Base-by-base conservation (phyloP, 1,140 invertebrate species). In the Neocloeon triangulifer region DNA sequence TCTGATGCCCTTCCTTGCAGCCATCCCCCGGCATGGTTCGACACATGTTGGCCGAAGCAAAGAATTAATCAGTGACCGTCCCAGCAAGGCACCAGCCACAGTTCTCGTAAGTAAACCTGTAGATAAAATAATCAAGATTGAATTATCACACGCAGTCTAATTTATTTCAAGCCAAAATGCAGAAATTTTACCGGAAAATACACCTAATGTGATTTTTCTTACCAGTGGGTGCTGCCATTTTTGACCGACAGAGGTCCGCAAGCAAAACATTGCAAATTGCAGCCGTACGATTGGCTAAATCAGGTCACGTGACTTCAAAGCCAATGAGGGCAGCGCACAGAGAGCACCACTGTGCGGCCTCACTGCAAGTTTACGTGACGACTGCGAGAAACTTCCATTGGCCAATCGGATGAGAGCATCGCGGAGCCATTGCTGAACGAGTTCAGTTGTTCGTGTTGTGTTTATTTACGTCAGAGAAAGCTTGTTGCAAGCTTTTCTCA, bases 1-100 rank as follows among this genome's bases (percentile, higher is more conserved):
- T 39, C 77, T 60, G 5, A 73, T 79, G 35, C 76, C 71, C 52
- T 73, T 79, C 34, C 76, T 59, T 6, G 75, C 74, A 10, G n/a
- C n/a, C n/a, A n/a, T n/a, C n/a, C n/a, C n/a, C n/a, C n/a, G n/a
- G 74, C 74, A 55, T 62, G 67, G 33, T 55, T 43, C 30, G 61
- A 44, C 14, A 43, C 35, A 46, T 58, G 58, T 17, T 48, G 32
- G 29, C 31, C 20, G 32, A 6, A 49, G 39, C 30, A 32, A 25
- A 26, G 23, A 30, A 33, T 5, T 18, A 8, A 3, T 17, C 7
- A 13, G 9, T 3, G 15, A 28, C 20, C 9, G 27, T 14, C 15
- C 17, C 21, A 4, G n/a, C 26, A 10, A 23, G 12, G 19, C 28
- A 31, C 10, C 13, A 32, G 10, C 13, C 30, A 21, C 27, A 16